Percentiles rank a stretch among this genome's conserved stretches.
Conservation (phyloP, 2,797 vertebrate species). For the Hippocampus kuda region DNA sequence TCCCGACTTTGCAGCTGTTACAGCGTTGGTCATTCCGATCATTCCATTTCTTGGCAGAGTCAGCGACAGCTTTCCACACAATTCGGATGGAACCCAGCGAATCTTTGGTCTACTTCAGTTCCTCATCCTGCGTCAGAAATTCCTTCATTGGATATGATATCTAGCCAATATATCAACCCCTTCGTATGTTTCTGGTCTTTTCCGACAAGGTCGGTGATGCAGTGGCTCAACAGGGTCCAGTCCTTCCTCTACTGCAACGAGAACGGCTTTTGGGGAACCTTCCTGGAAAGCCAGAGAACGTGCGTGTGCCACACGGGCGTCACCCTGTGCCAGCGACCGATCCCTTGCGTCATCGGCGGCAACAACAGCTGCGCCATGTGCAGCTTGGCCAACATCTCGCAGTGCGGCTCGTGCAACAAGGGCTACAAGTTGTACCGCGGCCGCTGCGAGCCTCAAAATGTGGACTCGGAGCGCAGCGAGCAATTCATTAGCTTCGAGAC, state of each 20-base stretch:
- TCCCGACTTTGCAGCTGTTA: no score
- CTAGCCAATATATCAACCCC: not conserved
- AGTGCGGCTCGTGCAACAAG: slow-evolving; percentile 98
- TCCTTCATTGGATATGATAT: not conserved
- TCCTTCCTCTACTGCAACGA: slow-evolving; percentile 98
- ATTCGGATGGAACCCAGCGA: no score
- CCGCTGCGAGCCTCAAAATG: slow-evolving; percentile 96
- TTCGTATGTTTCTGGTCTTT: not conserved
- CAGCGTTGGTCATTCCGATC: no score
- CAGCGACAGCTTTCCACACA: no score
- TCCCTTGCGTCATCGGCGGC: slow-evolving; percentile 93
- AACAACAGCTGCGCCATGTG: slow-evolving; percentile 99
- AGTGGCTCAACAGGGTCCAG: slow-evolving; percentile 96
- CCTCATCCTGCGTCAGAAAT: not conserved
- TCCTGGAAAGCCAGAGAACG: slow-evolving; percentile 91
- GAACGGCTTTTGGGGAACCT: slow-evolving; percentile 97
- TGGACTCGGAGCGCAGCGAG: slow-evolving; percentile 97
- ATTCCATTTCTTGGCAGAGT: no score
- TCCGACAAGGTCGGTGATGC: slow-evolving; percentile 83
- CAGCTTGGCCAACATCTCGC: slow-evolving; percentile 96
- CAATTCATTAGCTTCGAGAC: slow-evolving; percentile 99
- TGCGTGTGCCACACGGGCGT: slow-evolving; percentile 93
- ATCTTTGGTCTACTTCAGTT: not conserved
- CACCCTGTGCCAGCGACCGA: slow-evolving; percentile 90
- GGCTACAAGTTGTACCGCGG: slow-evolving; percentile 96